Evolutionary conservation across 2,113 vertebrate species (phyloP).

Genomic region (Cercocebus atys): DNA sequence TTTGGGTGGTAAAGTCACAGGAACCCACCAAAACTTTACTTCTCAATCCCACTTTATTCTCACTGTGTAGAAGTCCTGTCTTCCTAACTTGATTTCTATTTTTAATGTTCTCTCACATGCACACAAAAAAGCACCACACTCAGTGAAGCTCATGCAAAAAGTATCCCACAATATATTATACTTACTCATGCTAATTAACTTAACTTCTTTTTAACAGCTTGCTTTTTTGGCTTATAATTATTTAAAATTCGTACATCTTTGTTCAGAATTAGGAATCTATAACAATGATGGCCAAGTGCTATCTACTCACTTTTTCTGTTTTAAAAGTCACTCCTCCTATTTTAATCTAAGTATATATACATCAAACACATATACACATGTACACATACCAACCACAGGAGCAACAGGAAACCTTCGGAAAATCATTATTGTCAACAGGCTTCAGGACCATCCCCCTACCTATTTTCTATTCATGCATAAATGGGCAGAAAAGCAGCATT

Average conservation of each 20-base stretch:
- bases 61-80: not conserved
- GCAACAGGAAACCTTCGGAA: slow-evolving; percentile 7
- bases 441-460: slow-evolving; percentile 21
- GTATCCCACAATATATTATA: not conserved
- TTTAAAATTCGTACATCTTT: not conserved
- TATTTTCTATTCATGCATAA: slow-evolving; percentile 62
- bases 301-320: not conserved
- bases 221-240: not conserved
- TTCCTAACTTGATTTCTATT: not conserved
- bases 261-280: not conserved
- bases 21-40: not conserved
- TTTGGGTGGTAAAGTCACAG: not conserved
- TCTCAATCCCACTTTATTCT: not conserved
- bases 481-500: slow-evolving; percentile 47
- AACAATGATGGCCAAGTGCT: not conserved
- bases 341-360: slow-evolving; percentile 10
- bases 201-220: slow-evolving; percentile 11
- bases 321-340: not conserved
- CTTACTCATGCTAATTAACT: slow-evolving; percentile 19
- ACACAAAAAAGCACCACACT: not conserved
- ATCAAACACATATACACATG: not conserved
- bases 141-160: not conserved
- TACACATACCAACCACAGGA: not conserved
- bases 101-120: not conserved
- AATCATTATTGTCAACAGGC: slow-evolving; percentile 40